Evolutionary conservation across 2,888 invertebrate species (phyloP).

Genomic region (Pyrrhosoma nymphula): DNA sequence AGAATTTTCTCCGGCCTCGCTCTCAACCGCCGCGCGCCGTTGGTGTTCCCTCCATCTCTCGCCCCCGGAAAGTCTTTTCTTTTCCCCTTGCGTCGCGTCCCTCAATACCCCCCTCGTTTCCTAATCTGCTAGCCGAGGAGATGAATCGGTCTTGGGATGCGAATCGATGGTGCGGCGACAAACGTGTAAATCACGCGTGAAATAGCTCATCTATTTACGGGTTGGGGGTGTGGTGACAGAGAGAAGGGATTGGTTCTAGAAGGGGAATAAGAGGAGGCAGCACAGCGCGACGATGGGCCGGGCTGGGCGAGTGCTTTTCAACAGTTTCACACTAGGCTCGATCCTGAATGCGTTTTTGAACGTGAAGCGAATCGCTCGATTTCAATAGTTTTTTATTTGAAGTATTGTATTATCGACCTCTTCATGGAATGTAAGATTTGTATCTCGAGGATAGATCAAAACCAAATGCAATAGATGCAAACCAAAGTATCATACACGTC

Average conservation of each 20-base stretch:
- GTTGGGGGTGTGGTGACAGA: background rate
- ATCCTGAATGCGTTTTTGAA: too few species aligned
- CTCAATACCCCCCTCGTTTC: background rate
- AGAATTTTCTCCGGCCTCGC: background rate
- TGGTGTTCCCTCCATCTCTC: background rate
- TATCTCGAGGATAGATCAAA: too few species aligned
- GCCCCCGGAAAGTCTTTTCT: background rate
- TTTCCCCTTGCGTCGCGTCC: too few species aligned
- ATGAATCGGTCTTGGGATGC: background rate
- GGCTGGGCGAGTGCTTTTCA: too few species aligned
- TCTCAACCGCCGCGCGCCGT: background rate
- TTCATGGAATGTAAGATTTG: too few species aligned
- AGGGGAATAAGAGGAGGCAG: background rate
- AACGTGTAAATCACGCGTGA: constrained; percentile 10
- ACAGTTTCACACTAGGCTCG: too few species aligned
- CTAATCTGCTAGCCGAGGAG: background rate
- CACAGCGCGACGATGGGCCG: too few species aligned
- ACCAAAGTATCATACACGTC: too few species aligned
- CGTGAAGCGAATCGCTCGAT: too few species aligned
- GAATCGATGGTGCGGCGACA: background rate
- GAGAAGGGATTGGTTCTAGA: background rate
- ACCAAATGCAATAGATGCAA: too few species aligned
- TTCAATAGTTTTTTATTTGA: too few species aligned
- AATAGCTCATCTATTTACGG: background rate
- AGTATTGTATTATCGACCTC: too few species aligned